Evolutionary conservation across 2,113 vertebrate species (phyloP), one percentile per base, ranked within the genome.

Genomic region (Vireo altiloquus): DNA sequence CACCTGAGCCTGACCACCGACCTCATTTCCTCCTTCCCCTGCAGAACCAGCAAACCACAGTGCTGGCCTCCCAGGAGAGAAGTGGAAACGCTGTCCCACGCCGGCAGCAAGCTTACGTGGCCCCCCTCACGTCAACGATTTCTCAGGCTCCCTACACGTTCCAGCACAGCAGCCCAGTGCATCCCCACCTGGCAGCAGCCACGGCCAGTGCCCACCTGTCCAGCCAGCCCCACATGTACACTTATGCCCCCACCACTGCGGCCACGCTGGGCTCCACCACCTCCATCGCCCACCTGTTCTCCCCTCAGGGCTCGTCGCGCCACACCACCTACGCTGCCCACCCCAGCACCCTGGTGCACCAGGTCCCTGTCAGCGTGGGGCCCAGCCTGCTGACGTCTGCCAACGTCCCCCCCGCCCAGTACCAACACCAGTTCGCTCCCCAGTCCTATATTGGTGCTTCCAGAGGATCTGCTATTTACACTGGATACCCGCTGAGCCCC

Each of bases 241-340:
- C 99, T 33, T 99, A 99, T 2, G 99, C 99, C 1, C 99, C 99
- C 1, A 99, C 98, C 9, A 99, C 98, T 2, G 99, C 99, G 28
- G 98, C 99, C 42, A 98, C 99, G 4, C 96, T 99, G 57, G 99
- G 99, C 94, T 99, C 99, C 75, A 99, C 99, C 92, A 99, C 99
- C 15, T 99, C 99, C 95, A 99, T 99, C 69, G 99, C 99, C 91
- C 98, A 99, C 97, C 99, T 99, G 70, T 98, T 98, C 92, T 98
- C 98, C 93, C 98, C 98, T 47, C 98, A 98, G 49, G 97, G 98
- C 82, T 98, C 98, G 2, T 98, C 98, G 4, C 97, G 98, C 87
- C 98, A 99, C 50, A 46, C 98, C 89, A 94, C 98, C 12, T 98
- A 98, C 40, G 94, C 99, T 60, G 98, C 99, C 80, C 98, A 97